phyloP scores from a whole-genome alignment of 2,888 invertebrate genomes.

The Lepas anatifera region DNA sequence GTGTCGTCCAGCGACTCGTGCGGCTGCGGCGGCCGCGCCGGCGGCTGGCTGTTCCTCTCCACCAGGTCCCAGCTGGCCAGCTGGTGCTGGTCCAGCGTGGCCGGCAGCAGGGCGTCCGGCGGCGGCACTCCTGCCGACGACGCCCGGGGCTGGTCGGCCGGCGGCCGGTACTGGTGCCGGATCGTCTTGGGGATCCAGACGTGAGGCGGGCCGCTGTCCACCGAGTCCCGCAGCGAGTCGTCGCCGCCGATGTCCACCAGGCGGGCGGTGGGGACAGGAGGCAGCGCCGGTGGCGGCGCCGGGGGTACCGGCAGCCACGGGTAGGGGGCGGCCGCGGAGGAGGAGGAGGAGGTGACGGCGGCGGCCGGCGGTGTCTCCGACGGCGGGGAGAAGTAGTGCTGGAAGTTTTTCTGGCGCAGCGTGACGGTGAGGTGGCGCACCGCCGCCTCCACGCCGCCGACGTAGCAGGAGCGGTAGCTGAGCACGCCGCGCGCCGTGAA shows the following conservation, averaged over 20 bases:
- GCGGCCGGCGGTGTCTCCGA: background rate
- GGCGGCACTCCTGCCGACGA: background rate
- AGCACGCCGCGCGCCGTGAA: background rate
- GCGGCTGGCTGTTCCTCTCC: background rate
- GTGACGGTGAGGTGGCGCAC: background rate
- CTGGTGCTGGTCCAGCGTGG: background rate
- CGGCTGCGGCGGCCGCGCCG: background rate
- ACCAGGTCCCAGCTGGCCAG: conserved; percentile 9
- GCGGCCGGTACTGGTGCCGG: background rate
- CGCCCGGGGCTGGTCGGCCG: background rate
- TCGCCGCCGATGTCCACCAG: too few relatives aligned
- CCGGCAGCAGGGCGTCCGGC: background rate
- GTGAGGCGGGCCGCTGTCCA: background rate
- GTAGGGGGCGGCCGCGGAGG: background rate
- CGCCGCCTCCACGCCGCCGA: conserved; percentile 5
- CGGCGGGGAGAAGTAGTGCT: conserved; percentile 1
- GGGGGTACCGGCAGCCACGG: background rate
- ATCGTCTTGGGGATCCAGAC: conserved; percentile 1
- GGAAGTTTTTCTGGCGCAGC: background rate
- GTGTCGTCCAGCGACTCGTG: background rate
- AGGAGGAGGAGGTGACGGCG: background rate
- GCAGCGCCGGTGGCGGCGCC: background rate
- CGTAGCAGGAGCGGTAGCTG: background rate
- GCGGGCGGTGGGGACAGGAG: background rate
- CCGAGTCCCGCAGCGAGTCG: too few relatives aligned